Evolutionary conservation across 2,113 vertebrate species (phyloP).

Genomic region (Prolemur simus): DNA sequence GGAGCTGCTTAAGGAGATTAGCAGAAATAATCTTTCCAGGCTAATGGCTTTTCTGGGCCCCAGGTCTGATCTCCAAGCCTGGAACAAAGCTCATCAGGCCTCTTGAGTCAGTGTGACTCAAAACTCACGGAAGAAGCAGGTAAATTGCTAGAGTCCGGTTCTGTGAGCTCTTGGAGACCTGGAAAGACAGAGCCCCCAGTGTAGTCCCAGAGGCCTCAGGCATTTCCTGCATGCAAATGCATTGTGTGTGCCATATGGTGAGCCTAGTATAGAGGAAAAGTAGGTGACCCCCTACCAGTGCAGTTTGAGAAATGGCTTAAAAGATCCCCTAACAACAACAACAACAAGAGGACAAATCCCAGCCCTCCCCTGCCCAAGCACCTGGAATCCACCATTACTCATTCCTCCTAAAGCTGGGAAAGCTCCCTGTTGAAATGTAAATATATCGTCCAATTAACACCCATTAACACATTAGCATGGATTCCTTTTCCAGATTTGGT

Average conservation of each 20-base stretch:
- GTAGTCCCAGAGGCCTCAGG: not conserved
- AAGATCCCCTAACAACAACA: conserved; percentile 2
- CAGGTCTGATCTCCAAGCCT: conserved; percentile 44
- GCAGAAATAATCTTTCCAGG: conserved; percentile 61
- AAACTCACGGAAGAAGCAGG: not conserved
- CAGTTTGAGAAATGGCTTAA: conserved; percentile 41
- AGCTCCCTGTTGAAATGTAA: conserved; percentile 60
- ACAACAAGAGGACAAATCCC: not conserved
- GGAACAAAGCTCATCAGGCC: conserved; percentile 45
- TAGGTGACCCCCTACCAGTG: not conserved
- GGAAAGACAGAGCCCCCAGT: not conserved
- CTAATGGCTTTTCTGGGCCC: conserved; percentile 44
- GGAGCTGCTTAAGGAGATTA: conserved; percentile 46
- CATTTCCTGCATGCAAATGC: not conserved
- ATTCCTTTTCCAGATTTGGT: conserved; percentile 55
- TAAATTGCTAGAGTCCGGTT: not conserved
- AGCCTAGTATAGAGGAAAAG: not conserved
- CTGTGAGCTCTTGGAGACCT: not conserved
- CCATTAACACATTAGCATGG: conserved; percentile 46
- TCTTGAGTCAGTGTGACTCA: conserved; percentile 11
- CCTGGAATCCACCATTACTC: conserved; percentile 48
- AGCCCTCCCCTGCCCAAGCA: not conserved
- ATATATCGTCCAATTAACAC: conserved; percentile 57
- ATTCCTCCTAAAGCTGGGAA: conserved; percentile 32
- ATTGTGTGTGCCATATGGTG: not conserved